These are phyloP conservation scores for Diplodus sargus DNA, from an alignment of 2,797 vertebrate species.

Conservation along the genomic window DNA sequence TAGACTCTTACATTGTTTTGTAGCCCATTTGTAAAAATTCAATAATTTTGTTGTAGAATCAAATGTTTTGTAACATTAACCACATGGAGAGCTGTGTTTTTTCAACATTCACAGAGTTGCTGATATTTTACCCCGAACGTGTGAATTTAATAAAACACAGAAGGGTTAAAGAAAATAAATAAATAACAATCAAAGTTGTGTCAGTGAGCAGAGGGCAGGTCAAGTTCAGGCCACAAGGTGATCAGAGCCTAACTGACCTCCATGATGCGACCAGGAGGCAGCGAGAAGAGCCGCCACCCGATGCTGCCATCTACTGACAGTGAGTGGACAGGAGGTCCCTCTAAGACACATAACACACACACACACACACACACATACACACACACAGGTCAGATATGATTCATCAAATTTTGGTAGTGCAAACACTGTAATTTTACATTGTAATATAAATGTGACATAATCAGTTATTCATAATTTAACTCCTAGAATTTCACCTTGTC, in stretches of 20 bases:
- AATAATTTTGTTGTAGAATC: not conserved
- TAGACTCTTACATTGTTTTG: not conserved
- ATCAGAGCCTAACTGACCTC: conserved; percentile 60
- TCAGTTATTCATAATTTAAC: not conserved
- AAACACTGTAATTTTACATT: not conserved
- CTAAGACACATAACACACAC: not conserved
- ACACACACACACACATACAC: not conserved
- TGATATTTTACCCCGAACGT: not conserved
- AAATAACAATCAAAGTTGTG: not conserved
- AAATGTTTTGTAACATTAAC: not conserved
- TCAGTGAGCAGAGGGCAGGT: conserved; percentile 69
- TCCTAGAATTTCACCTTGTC: not conserved
- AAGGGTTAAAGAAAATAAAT: too few relatives aligned
- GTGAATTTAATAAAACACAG: not conserved
- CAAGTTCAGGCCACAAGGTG: conserved; percentile 83
- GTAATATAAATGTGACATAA: not conserved
- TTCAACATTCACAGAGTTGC: not conserved
- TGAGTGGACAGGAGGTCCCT: not conserved
- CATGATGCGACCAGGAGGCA: conserved; percentile 18
- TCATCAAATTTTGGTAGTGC: not conserved
- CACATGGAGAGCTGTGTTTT: not conserved
- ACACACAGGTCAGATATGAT: not conserved
- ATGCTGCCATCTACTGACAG: conserved; percentile 71
- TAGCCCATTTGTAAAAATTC: not conserved
- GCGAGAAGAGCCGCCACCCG: conserved; percentile 15